Conservation (phyloP, 2,888 invertebrate genomes). For the Eustalomyia histrio region DNA sequence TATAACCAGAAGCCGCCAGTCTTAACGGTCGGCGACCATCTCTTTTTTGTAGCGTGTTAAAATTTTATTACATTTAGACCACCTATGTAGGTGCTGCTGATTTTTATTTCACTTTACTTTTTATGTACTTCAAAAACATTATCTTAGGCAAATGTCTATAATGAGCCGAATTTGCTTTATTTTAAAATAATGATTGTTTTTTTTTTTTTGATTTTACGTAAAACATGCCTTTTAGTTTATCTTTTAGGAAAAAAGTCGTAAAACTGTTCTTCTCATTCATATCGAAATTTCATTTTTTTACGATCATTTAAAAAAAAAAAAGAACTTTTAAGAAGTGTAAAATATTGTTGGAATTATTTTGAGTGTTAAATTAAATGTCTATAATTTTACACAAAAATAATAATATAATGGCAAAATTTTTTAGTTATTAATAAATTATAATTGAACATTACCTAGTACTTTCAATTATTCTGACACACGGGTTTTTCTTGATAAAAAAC, state of each 20-base stretch:
- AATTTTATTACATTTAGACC: constrained; percentile 43
- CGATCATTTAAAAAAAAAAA: background rate
- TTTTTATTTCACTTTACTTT: constrained; percentile 22
- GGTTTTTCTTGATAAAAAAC: too few relatives aligned
- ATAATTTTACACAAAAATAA: too few relatives aligned
- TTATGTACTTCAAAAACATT: constrained; percentile 44
- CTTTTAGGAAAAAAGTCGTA: constrained; percentile 8
- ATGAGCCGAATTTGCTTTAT: constrained; percentile 8
- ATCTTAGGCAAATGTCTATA: constrained; percentile 17
- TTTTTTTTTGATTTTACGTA: background rate
- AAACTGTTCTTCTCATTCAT: background rate
- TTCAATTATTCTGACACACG: too few relatives aligned
- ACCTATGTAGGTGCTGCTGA: constrained; percentile 35
- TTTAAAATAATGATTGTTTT: background rate
- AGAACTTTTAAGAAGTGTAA: background rate
- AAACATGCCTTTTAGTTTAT: constrained; percentile 4
- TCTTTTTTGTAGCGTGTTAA: constrained; percentile 43
- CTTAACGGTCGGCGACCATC: constrained; percentile 43
- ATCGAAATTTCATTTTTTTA: background rate
- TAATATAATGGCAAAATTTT: too few relatives aligned
- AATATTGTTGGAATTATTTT: background rate
- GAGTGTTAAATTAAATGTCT: too few relatives aligned
- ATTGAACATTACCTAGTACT: too few relatives aligned
- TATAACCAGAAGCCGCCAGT: constrained; percentile 39
- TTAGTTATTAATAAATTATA: too few relatives aligned